Percentiles rank a stretch among this genome's conserved stretches.
Evolutionary conservation across 2,797 vertebrate species (phyloP).

Genomic region (Cephalopachus bancanus): DNA sequence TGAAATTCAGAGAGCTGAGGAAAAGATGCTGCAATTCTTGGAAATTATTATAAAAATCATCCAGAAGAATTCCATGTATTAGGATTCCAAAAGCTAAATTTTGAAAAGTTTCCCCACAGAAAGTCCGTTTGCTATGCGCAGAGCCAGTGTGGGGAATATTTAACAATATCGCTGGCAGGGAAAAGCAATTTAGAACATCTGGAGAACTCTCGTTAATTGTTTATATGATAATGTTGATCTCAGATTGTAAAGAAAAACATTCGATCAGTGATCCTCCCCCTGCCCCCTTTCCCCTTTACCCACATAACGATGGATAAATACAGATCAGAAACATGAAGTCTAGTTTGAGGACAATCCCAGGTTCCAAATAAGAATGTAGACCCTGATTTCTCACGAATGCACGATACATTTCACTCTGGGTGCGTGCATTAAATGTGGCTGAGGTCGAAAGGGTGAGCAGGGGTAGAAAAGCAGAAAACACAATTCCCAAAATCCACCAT

Average conservation of each 20-base stretch:
- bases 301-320: neutral
- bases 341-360: slow-evolving; percentile 45
- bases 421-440: neutral
- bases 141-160: neutral
- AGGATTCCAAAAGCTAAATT: neutral
- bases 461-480: slow-evolving; percentile 19
- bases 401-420: neutral
- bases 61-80: neutral
- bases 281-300: neutral
- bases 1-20: neutral
- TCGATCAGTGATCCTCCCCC: neutral
- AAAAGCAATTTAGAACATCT: slow-evolving; percentile 66
- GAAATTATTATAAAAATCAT: slow-evolving; percentile 20
- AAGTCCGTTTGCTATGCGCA: neutral
- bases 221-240: slow-evolving; percentile 28
- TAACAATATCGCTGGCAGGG: slow-evolving; percentile 63
- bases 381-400: slow-evolving; percentile 14
- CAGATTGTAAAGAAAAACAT: slow-evolving; percentile 42
- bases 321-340: neutral
- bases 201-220: slow-evolving; percentile 11
- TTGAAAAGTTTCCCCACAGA: slow-evolving; percentile 9
- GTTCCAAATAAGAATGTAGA: slow-evolving; percentile 24
- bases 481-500: slow-evolving; percentile 37
- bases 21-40: slow-evolving; percentile 4
- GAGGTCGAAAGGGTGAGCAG: neutral